Percentiles rank a stretch among this genome's conserved stretches.
Conservation (phyloP, 2,797 vertebrate genomes). For the Hipposideros larvatus region DNA sequence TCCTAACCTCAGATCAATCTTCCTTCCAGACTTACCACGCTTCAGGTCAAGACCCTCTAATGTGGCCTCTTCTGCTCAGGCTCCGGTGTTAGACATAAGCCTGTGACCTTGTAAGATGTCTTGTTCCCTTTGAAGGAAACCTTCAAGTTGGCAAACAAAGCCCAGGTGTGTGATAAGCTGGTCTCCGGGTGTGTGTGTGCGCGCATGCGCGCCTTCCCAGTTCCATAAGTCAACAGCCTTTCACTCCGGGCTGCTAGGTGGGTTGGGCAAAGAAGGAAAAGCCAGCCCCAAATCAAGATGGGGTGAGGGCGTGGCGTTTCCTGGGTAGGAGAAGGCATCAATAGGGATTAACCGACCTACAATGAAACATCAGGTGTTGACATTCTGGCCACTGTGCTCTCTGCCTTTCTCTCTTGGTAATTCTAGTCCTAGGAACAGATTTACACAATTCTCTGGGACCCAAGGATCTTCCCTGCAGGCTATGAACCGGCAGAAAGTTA, state of each 20-base stretch:
- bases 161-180: background rate
- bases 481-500: background rate
- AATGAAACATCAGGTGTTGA: background rate
- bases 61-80: background rate
- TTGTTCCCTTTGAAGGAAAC: slow-evolving; percentile 8
- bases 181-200: background rate
- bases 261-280: background rate
- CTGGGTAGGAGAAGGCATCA: background rate
- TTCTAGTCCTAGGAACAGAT: background rate
- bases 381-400: background rate
- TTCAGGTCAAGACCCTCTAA: background rate
- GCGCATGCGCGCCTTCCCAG: background rate
- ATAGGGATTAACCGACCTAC: background rate
- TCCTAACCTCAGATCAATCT: background rate
- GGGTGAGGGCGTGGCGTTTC: background rate
- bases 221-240: slow-evolving; percentile 25
- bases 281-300: background rate
- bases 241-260: background rate
- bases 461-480: background rate
- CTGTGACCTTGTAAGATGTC: background rate
- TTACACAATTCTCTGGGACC: background rate
- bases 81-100: background rate
- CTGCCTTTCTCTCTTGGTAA: background rate
- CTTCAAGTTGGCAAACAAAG: background rate
- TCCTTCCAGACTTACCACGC: background rate